A percentile compares a stretch with the other conserved stretches of the same genome.
Conservation (phyloP, 1,140 invertebrate genomes). For the Pogonomyrmex barbatus region DNA sequence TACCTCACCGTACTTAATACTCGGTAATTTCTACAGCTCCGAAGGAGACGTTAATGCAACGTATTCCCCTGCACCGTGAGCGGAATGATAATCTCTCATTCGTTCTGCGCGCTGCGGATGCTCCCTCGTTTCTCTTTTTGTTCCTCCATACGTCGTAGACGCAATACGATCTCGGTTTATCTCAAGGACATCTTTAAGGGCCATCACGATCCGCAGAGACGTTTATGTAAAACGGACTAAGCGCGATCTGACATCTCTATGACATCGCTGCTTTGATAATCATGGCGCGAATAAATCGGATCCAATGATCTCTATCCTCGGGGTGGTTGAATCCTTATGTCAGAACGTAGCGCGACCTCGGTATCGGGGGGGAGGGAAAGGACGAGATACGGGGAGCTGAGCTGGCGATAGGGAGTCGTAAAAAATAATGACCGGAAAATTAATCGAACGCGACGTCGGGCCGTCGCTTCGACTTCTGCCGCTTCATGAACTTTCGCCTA, state of each 20-base stretch:
- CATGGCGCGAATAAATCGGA: constrained; percentile 72
- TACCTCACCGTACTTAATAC: too few species aligned
- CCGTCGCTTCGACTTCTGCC: constrained; percentile 79
- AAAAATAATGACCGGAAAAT: constrained; percentile 86
- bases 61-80: constrained; percentile 12
- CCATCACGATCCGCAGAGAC: constrained; percentile 77
- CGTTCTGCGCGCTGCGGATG: not conserved
- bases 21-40: constrained; percentile 4
- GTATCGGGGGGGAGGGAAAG: not conserved
- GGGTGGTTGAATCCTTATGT: constrained; percentile 7
- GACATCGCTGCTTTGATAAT: constrained; percentile 77
- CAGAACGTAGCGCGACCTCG: not conserved
- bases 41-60: constrained; percentile 33
- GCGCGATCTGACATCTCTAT: constrained; percentile 65
- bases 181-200: constrained; percentile 81
- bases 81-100: constrained; percentile 12
- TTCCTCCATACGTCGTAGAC: constrained; percentile 49
- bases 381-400: constrained; percentile 59
- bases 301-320: constrained; percentile 65
- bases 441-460: constrained; percentile 82
- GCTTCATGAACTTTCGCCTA: constrained; percentile 76
- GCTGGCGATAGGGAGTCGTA: constrained; percentile 81
- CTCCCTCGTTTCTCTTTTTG: not conserved
- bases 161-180: constrained; percentile 71
- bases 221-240: constrained; percentile 80